phyloP scores from a whole-genome alignment of 1,140 invertebrate species.

The Philotrypesis tridentata region DNA sequence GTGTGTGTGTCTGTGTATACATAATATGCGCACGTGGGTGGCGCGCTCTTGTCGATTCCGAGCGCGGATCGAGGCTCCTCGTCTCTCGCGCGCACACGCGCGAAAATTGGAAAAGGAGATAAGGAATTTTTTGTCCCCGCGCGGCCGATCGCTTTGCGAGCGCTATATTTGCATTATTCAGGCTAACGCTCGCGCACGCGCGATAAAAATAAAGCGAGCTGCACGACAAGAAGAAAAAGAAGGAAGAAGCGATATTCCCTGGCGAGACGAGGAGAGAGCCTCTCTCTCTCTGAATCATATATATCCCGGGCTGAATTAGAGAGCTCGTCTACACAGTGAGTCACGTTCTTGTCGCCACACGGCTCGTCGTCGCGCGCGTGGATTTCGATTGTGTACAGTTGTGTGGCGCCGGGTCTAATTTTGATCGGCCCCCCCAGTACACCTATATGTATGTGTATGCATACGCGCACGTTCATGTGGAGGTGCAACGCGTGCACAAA shows the following conservation, averaged over 20 bases:
- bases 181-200: not conserved
- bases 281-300: conserved; percentile 27
- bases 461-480: not conserved
- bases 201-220: not conserved
- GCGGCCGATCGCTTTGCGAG: not conserved
- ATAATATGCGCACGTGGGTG: too few relatives aligned
- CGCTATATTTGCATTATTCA: conserved; percentile 42
- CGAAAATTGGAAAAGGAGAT: conserved; percentile 13
- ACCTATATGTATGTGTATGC: not conserved
- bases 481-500: not conserved
- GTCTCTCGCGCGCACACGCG: too few relatives aligned
- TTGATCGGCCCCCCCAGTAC: not conserved
- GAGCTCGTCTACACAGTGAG: not conserved
- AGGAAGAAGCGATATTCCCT: not conserved
- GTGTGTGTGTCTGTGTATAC: too few relatives aligned
- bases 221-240: not conserved
- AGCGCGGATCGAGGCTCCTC: not conserved
- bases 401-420: conserved; percentile 6
- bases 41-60: not conserved
- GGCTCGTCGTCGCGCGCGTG: not conserved
- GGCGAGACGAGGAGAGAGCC: not conserved
- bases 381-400: not conserved
- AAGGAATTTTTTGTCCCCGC: conserved; percentile 18
- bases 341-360: conserved; percentile 9
- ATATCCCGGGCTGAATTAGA: not conserved